Percentiles rank a stretch among this genome's conserved stretches.
phyloP scores from a whole-genome alignment of 2,113 vertebrate genomes.

The Electrona antarctica region DNA sequence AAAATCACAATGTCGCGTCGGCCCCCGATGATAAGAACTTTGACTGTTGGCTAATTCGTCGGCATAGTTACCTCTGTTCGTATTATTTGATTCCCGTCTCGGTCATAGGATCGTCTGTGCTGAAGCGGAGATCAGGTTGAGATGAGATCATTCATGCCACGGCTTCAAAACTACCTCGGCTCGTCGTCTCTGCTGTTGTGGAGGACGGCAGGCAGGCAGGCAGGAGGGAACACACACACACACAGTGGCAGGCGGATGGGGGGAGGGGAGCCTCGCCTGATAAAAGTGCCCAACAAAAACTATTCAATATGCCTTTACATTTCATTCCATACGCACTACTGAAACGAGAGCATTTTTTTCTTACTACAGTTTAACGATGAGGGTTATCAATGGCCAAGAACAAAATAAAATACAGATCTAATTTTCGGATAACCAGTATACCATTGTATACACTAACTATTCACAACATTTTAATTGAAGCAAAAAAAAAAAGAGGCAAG shows the following conservation, averaged over 20 bases:
- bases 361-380: too few species aligned
- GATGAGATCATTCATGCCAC: slow-evolving; percentile 81
- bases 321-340: slow-evolving; percentile 22
- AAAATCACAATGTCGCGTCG: slow-evolving; percentile 20
- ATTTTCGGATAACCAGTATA: too few species aligned
- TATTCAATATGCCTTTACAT: slow-evolving; percentile 60
- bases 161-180: slow-evolving; percentile 69
- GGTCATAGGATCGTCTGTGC: slow-evolving; percentile 77
- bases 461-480: too few species aligned
- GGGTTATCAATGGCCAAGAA: too few species aligned
- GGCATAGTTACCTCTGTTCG: slow-evolving; percentile 66
- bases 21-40: not conserved
- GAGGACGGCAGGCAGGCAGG: slow-evolving; percentile 30
- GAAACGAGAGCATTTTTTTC: too few species aligned
- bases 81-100: slow-evolving; percentile 72
- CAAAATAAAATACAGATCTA: too few species aligned
- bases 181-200: slow-evolving; percentile 47
- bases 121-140: slow-evolving; percentile 72
- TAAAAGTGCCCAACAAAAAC: slow-evolving; percentile 29
- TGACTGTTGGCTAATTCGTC: slow-evolving; percentile 6
- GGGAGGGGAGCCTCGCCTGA: slow-evolving; percentile 54
- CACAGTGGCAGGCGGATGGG: slow-evolving; percentile 17
- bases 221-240: not conserved
- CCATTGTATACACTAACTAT: too few species aligned
- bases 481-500: too few species aligned